Base-by-base conservation (phyloP, 2,797 vertebrate species). In the Labeo calbasu region DNA sequence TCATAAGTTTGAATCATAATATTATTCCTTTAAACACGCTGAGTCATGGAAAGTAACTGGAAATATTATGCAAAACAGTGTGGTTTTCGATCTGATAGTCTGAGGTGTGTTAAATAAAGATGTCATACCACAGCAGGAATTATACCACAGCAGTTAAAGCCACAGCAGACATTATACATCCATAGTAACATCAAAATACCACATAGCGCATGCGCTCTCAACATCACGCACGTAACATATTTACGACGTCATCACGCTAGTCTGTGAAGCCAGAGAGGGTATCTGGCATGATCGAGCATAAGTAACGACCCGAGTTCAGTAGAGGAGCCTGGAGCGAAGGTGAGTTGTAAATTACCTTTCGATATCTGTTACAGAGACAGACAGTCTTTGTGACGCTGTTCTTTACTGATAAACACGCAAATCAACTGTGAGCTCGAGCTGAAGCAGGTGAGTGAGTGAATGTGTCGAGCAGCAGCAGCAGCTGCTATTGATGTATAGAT, bases 381-480 rank as follows among this genome's bases (percentile, higher is more conserved):
- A 46, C 57, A 0, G 57, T 0, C 14, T 46, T 17, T 43, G 21
- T 32, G 10, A 40, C 23, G 4, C 0, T 23, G n/a, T 10, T 17
- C 11, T 55, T 43, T 5, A 17, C 21, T 6, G 73, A 43, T 43
- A 13, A n/a, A 36, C 10, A 36, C 28, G 13, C 28, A 55, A 2
- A n/a, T n/a, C 25, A 55, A 5, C 51, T 13, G 73, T 0, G 73
- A 76, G 53, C 32, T 57, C 73, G 53, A 57, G 7, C 57, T 1
- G 21, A 28, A 61, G 57, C 40, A 77, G 76, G 76, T 77, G 57
- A 77, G 57, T 61, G 57, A 61, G 57, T 63, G 7, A 2, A 71
- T 10, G 46, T 5, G 19, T 69, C 66, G 11, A 68, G 68, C 40
- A 70, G 43, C 55, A 25, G n/a, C 43, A 32, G 25, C 61, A 17